Evolutionary conservation across 2,797 vertebrate genomes (phyloP), one percentile per base, ranked within the genome.

Genomic region (Brachyrhaphis roseni): DNA sequence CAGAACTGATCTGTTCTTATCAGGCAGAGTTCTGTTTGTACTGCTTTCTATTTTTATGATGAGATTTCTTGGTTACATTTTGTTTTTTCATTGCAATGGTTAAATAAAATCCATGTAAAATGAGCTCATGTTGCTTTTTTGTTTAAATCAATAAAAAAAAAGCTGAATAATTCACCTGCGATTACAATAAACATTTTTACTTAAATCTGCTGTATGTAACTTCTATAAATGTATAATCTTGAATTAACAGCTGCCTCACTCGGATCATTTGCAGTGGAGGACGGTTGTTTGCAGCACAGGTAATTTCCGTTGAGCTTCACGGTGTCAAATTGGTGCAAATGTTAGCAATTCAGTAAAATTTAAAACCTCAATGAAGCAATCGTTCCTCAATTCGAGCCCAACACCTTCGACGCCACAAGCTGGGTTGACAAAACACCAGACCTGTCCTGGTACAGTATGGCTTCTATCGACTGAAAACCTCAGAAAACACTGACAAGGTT

Each of bases 51-150:
- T 80, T 93, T 70, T 70, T 70, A 70, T 70, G 66, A 68, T 6
- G 23, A 68, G 39, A 68, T 92, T 92, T 94, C 89, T 90, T 85
- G 72, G 82, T 90, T 84, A 83, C 72, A 77, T 49, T 77, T 92
- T 23, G 85, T 92, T 87, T 79, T 89, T 94, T 93, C 87, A 93
- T 91, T 93, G 89, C 93, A 94, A 95, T 94, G 88, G 88, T 93
- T 78, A 90, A 96, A 94, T 95, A 96, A 96, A 96, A 78, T 93
- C 92, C 73, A 84, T 90, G 86, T 89, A 88, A 94, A 88, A 85
- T 86, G 74, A 81, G 55, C 72, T 59, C 26, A n/a, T 41, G 36
- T 68, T 68, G 64, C 20, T 23, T 7, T 53, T 68, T 41, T 39
- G 20, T 20, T 34, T 4, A 64, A 64, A 62, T 62, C 53, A 28